Evolutionary conservation across 2,113 vertebrate species (phyloP).

Genomic region (Nothoprocta pentlandii): DNA sequence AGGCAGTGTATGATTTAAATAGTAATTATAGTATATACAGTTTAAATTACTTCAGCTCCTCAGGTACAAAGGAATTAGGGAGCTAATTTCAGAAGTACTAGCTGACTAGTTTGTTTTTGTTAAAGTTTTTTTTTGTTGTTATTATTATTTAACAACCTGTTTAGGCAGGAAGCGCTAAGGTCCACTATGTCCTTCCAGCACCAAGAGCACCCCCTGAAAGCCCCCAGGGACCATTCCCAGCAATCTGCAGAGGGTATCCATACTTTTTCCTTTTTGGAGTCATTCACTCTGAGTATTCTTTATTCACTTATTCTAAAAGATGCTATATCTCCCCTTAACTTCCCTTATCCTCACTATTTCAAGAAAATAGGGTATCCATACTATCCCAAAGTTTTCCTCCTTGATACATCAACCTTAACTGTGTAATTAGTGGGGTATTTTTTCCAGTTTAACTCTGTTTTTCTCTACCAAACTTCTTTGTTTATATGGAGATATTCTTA

Average conservation of each 20-base stretch:
- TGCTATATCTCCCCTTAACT: neutral
- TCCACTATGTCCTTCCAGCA: neutral
- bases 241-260: neutral
- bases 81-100: neutral
- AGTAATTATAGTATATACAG: neutral
- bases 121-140: neutral
- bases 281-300: neutral
- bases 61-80: neutral
- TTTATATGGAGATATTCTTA: neutral
- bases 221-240: neutral
- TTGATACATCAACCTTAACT: neutral
- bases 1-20: neutral
- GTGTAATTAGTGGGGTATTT: neutral
- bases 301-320: neutral
- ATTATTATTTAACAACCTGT: neutral
- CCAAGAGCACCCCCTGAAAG: neutral
- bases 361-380: neutral
- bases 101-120: neutral
- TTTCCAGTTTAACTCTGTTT: neutral
- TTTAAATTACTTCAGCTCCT: conserved; percentile 45
- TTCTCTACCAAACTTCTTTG: neutral
- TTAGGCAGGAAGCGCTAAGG: neutral
- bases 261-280: neutral
- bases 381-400: neutral
- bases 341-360: neutral